Evolutionary conservation across 2,113 vertebrate species (phyloP), one percentile per base, ranked within the genome.

Genomic region (Pedetes capensis): DNA sequence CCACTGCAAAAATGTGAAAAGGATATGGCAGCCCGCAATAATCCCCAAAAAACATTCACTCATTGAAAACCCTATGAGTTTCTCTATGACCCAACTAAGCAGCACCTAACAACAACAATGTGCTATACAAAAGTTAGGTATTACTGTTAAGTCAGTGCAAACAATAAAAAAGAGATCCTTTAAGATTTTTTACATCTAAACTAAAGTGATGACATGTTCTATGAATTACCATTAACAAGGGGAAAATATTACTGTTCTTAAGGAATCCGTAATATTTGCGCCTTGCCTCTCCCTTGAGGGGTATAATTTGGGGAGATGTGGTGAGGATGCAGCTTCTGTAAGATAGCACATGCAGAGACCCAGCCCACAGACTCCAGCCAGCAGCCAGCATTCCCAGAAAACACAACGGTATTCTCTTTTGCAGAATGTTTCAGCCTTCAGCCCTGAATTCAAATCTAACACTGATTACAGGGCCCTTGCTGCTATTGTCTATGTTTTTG

Each of bases 171-270:
- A 2, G 29, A 0, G 10, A 68, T 95, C 34, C 49, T 69, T 69
- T 78, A 69, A 44, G 53, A 11, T 51, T 79, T 87, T 93, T 84
- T 37, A 68, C 42, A 64, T 89, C 37, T 94, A 89, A 82, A 79
- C 9, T 47, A 47, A 87, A 84, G 37, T 68, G 47, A 90, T 76
- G 47, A 44, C 64, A 87, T 72, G 42, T 75, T 95, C 68, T 91
- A 32, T 83, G 42, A 93, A 86, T 86, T 82, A 61, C 14, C 18
- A 42, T 39, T 79, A 47, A 64, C 25, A 32, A 89, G 25, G 23
- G 7, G 5, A 39, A 88, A 63, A 86, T 39, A 44, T 17, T 74
- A 64, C 4, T 6, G 16, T 68, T 90, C 59, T 82, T 61, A 85
- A 87, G n/a, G 34, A 93, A 75, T 78, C 85, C 20, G 4, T 80